Evolutionary conservation across 2,113 vertebrate genomes (phyloP).

Genomic region (Neopipo cinnamomea): DNA sequence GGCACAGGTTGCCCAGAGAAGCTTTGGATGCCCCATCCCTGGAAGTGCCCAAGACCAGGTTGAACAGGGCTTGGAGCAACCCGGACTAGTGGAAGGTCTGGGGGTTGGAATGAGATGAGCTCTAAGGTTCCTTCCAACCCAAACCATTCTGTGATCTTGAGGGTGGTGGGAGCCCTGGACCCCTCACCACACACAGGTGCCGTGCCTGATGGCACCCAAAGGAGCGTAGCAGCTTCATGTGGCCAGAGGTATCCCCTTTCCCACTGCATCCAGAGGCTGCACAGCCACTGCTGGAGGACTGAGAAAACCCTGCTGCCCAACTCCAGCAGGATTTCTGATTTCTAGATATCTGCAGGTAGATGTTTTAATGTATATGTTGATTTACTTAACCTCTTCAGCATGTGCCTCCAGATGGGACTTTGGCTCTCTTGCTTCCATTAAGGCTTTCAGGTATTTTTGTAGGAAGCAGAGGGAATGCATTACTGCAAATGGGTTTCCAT

Average conservation of each 20-base stretch:
- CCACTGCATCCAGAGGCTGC: neutral
- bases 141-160: neutral
- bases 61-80: neutral
- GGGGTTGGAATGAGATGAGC: neutral
- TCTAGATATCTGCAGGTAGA: neutral
- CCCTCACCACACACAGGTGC: fast-evolving
- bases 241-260: neutral
- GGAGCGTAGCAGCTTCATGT: fast-evolving
- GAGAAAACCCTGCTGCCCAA: neutral
- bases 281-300: neutral
- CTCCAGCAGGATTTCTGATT: neutral
- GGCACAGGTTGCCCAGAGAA: neutral
- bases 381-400: neutral
- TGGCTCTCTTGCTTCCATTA: neutral
- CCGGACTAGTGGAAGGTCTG: neutral
- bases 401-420: neutral
- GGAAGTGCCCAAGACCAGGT: neutral
- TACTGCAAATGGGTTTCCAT: neutral
- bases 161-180: neutral
- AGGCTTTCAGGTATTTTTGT: neutral
- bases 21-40: neutral
- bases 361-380: neutral
- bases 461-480: neutral
- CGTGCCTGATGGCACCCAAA: neutral
- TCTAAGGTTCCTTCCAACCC: neutral